These are phyloP conservation scores for Metopolophium dirhodum DNA, from an alignment of 1,140 invertebrate genomes.

Conservation along the genomic window DNA sequence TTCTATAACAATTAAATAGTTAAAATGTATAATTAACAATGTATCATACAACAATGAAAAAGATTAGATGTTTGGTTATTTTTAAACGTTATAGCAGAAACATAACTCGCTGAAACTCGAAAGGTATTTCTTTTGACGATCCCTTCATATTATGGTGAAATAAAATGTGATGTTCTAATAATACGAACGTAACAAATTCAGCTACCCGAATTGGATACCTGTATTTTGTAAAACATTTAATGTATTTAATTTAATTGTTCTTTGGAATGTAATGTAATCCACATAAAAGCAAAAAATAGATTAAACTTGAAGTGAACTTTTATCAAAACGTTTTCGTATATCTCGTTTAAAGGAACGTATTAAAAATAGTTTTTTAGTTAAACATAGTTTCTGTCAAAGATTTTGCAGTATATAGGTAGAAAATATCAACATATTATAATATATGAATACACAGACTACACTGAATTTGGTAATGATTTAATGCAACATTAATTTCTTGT, in stretches of 20 bases:
- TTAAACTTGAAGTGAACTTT: neutral
- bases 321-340: neutral
- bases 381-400: neutral
- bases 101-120: neutral
- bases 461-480: neutral
- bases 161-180: neutral
- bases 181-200: neutral
- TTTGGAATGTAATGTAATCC: neutral
- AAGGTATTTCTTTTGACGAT: neutral
- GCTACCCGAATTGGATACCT: neutral
- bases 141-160: neutral
- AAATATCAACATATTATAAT: neutral
- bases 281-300: neutral
- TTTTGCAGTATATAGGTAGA: neutral
- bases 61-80: neutral
- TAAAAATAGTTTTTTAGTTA: constrained; percentile 11
- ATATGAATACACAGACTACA: neutral
- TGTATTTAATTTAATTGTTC: neutral
- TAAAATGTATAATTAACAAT: neutral
- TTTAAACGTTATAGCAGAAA: neutral
- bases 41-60: neutral
- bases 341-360: neutral
- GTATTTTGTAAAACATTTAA: neutral
- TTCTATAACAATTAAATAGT: no score
- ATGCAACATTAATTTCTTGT: no score